These are phyloP conservation scores for Siniperca scherzeri DNA, from an alignment of 2,797 vertebrate genomes.

Conservation along the genomic window DNA sequence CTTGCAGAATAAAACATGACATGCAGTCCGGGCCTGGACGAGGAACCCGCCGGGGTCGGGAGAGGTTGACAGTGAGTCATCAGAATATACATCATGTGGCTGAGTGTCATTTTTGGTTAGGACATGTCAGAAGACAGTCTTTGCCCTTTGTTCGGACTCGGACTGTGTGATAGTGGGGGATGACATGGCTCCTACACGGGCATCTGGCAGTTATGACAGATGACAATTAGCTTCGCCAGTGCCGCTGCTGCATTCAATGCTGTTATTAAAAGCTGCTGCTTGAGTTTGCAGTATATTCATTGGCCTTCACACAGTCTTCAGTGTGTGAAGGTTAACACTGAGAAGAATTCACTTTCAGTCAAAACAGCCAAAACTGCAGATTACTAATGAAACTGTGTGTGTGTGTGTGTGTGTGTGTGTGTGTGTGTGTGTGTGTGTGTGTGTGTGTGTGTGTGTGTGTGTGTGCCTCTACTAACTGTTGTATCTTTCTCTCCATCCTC, in stretches of 20 bases:
- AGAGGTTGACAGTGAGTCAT: constrained; percentile 54
- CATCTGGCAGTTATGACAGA: constrained; percentile 47
- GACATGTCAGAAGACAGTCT: constrained; percentile 13
- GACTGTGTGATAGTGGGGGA: constrained; percentile 14
- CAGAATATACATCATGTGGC: constrained; percentile 36
- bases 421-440: constrained; percentile 6
- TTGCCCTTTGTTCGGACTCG: constrained; percentile 39
- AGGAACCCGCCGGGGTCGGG: constrained; percentile 1
- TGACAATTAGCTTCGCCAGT: constrained; percentile 10
- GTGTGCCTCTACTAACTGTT: constrained; percentile 18
- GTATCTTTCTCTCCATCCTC: constrained; percentile 36
- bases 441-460: neutral
- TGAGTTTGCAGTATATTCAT: neutral
- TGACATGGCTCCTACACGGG: constrained; percentile 10
- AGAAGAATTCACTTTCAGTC: neutral
- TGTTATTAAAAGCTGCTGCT: constrained; percentile 24
- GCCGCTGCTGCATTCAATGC: constrained; percentile 1
- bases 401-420: neutral
- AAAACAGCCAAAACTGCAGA: constrained; percentile 2
- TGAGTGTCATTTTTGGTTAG: constrained; percentile 31
- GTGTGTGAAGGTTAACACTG: neutral
- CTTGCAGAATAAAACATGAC: constrained; percentile 61
- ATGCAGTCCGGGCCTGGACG: constrained; percentile 19
- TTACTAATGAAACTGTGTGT: neutral
- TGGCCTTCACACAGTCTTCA: neutral